These are phyloP conservation scores for Agonopterix subpropinquella DNA, from an alignment of 2,888 invertebrate genomes.

Conservation along the genomic window DNA sequence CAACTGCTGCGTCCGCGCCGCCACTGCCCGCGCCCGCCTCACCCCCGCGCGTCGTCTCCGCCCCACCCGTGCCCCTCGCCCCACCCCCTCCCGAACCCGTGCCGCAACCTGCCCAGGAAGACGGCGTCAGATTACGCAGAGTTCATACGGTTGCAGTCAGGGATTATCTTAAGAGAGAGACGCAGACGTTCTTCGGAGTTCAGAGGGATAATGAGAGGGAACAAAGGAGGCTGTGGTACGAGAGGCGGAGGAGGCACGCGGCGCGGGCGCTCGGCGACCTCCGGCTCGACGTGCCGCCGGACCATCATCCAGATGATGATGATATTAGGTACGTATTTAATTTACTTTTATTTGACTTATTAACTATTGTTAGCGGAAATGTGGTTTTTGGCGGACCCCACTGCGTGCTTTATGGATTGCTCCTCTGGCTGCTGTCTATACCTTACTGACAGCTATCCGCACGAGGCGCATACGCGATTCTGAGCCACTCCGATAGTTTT, in stretches of 20 bases:
- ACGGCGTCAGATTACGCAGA: constrained; percentile 62
- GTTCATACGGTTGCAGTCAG: constrained; percentile 62
- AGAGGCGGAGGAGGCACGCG: constrained; percentile 86
- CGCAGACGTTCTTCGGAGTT: constrained; percentile 90
- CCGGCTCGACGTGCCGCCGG: constrained; percentile 75
- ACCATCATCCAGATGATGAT: constrained; percentile 77
- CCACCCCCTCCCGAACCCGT: constrained; percentile 44
- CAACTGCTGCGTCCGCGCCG: constrained; percentile 42
- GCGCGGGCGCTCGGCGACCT: constrained; percentile 80
- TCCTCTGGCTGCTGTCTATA: no score
- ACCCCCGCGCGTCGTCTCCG: constrained; percentile 59
- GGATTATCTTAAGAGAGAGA: constrained; percentile 85
- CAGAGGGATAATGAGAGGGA: constrained; percentile 85
- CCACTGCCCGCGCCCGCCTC: constrained; percentile 50
- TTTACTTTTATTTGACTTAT: no score
- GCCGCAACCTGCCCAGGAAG: constrained; percentile 60
- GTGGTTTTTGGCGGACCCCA: no score
- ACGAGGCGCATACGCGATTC: no score
- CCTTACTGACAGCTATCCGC: no score
- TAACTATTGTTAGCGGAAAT: no score
- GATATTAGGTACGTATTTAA: constrained; percentile 57
- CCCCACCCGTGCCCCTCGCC: constrained; percentile 39
- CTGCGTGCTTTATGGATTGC: no score
- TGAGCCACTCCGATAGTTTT: no score
- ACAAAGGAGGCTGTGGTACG: constrained; percentile 85